Percentiles rank a stretch among this genome's conserved stretches.
These are phyloP conservation scores for Suncus etruscus DNA, from an alignment of 2,113 vertebrate species.

Conservation along the genomic window DNA sequence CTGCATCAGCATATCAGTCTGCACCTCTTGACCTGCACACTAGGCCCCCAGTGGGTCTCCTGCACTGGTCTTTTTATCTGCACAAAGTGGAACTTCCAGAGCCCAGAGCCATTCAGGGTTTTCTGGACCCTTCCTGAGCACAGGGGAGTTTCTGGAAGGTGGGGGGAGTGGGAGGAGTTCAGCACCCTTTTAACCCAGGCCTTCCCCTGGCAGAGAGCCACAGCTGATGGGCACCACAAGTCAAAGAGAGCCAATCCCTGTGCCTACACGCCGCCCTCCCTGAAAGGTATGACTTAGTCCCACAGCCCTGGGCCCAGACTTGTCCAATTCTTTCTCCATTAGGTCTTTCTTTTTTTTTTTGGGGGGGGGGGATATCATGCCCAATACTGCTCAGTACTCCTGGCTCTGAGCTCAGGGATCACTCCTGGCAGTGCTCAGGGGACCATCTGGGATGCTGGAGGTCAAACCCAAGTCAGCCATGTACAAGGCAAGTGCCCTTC, in stretches of 20 bases:
- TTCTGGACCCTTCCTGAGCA: not conserved
- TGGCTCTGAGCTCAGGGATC: no score
- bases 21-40: not conserved
- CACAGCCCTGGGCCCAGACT: not conserved
- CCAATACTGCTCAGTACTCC: no score
- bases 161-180: no score
- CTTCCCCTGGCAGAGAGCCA: slow-evolving; percentile 87
- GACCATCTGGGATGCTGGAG: no score
- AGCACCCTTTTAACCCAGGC: slow-evolving; percentile 3
- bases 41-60: not conserved
- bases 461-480: no score
- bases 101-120: not conserved
- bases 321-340: no score
- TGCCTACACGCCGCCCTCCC: slow-evolving; percentile 95
- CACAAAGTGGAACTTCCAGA: not conserved
- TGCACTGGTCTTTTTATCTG: slow-evolving; percentile 4
- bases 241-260: slow-evolving; percentile 91
- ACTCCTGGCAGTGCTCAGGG: no score
- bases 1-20: slow-evolving; percentile 47
- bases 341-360: no score
- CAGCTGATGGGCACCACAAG: slow-evolving; percentile 93
- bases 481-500: no score
- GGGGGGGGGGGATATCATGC: no score
- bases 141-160: not conserved
- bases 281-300: slow-evolving; percentile 91